phyloP scores from a whole-genome alignment of 1,140 invertebrate genomes.

The Odontomachus brunneus region DNA sequence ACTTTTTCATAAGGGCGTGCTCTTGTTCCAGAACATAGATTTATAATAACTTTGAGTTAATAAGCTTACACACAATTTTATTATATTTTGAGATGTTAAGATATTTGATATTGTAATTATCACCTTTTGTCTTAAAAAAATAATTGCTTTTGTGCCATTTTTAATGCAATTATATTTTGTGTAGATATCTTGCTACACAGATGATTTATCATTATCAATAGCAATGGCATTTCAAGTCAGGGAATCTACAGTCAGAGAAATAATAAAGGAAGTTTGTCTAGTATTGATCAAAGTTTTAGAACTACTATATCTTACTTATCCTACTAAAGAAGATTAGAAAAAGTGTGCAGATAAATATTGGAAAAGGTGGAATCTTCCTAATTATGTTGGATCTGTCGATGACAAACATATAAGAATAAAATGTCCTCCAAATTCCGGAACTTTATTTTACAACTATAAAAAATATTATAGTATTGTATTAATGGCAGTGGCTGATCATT shows the following conservation, averaged over 20 bases:
- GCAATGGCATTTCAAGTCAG: conserved; percentile 3
- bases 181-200: conserved; percentile 18
- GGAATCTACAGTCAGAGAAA: conserved; percentile 2
- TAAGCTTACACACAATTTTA: conserved; percentile 2
- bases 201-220: neutral
- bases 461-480: conserved; percentile 27
- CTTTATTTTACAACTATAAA: conserved; percentile 10
- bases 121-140: neutral
- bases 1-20: too few relatives aligned
- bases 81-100: too few relatives aligned
- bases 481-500: conserved; percentile 10
- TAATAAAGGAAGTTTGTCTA: neutral
- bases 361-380: neutral
- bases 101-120: conserved; percentile 10
- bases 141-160: conserved; percentile 1
- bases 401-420: neutral
- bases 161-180: too few relatives aligned
- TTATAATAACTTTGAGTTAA: conserved; percentile 2
- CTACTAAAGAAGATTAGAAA: conserved; percentile 13
- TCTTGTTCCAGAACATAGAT: conserved; percentile 6
- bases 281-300: conserved; percentile 9
- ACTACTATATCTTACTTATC: neutral
- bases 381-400: conserved; percentile 1
- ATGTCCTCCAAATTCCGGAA: neutral
- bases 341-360: neutral